Evolutionary conservation across 1,140 invertebrate species (phyloP).

Genomic region (Lordiphosa collinella): DNA sequence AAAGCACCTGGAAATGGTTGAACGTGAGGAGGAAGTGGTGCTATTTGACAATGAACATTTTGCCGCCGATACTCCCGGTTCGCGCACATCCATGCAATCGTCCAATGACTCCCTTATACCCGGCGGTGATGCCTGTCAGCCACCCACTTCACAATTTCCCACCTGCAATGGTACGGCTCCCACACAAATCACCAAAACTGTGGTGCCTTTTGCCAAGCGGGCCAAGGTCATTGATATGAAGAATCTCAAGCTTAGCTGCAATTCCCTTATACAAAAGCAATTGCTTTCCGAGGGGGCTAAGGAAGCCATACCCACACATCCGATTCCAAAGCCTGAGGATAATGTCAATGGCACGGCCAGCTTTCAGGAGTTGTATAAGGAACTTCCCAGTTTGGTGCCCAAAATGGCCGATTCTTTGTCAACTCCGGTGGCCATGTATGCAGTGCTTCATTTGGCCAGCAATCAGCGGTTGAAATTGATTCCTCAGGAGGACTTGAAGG

Average conservation of each 20-base stretch:
- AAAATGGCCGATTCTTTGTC: too few relatives aligned
- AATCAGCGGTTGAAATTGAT: too few relatives aligned
- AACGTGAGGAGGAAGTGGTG: conserved; percentile 38
- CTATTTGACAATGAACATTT: conserved; percentile 58
- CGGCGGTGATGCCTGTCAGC: neutral
- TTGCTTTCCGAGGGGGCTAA: conserved; percentile 26
- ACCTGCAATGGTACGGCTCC: too few relatives aligned
- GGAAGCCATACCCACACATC: conserved; percentile 45
- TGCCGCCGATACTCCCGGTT: conserved; percentile 20
- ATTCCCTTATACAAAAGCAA: conserved; percentile 80
- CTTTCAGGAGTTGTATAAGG: conserved; percentile 79
- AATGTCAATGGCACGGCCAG: conserved; percentile 57
- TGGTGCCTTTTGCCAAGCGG: too few relatives aligned
- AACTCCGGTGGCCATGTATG: too few relatives aligned
- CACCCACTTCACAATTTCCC: neutral
- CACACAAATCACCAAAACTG: too few relatives aligned
- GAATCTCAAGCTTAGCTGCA: too few relatives aligned
- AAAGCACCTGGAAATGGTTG: too few relatives aligned
- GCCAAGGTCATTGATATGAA: too few relatives aligned
- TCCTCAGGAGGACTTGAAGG: conserved; percentile 78
- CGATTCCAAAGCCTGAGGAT: conserved; percentile 37
- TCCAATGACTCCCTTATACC: neutral
- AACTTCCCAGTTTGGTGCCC: too few relatives aligned
- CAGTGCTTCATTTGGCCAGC: too few relatives aligned
- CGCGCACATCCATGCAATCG: too few relatives aligned